Base-by-base conservation (phyloP, 2,797 vertebrate genomes). In the Anguilla megastoma region DNA sequence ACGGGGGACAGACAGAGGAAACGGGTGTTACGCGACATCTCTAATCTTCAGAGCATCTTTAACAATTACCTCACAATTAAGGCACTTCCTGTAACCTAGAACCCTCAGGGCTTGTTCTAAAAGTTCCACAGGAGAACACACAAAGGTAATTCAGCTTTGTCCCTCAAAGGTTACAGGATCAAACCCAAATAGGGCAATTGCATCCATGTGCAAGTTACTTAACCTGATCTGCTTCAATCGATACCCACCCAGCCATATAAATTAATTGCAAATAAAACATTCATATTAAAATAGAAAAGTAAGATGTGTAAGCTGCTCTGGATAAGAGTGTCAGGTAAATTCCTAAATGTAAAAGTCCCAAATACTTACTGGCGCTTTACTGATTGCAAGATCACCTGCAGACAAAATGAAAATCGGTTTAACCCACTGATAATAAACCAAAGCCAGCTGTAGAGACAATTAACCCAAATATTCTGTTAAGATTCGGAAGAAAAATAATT, bases 311-410 rank as follows among this genome's bases (percentile, higher is more conserved):
- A 54, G 9, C 52, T 54, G 52, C 52, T 54, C 52, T 54, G 52
- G 52, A 54, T 54, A 54, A 52, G 7, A 54, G 52, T 54, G 52
- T 54, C 52, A 24, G 5, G 41, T 45, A 45, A 85, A 56, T 18
- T 2, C 71, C 12, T 27, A 1, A 85, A 2, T 24, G 12, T 14
- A 21, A 8, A 71, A 50, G 24, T 41, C 1, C 1, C 0, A 2
- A 41, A 87, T 88, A 92, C 97, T 97, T 96, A 98, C 98, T 91
- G 92, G 84, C 89, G 97, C 92, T 92, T 97, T 98, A 91, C 92
- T 95, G 89, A 95, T 96, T 21, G 94, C 93, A 0, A 94, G 94
- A 1, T 93, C 90, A 76, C 96, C 97, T 98, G 94, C 86, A 86
- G 54, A 50, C 86, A 63, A 85, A 0, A 87, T 10, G 6, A 88